These are phyloP conservation scores for Athalia circularis DNA, from an alignment of 2,888 invertebrate species.

Conservation along the genomic window DNA sequence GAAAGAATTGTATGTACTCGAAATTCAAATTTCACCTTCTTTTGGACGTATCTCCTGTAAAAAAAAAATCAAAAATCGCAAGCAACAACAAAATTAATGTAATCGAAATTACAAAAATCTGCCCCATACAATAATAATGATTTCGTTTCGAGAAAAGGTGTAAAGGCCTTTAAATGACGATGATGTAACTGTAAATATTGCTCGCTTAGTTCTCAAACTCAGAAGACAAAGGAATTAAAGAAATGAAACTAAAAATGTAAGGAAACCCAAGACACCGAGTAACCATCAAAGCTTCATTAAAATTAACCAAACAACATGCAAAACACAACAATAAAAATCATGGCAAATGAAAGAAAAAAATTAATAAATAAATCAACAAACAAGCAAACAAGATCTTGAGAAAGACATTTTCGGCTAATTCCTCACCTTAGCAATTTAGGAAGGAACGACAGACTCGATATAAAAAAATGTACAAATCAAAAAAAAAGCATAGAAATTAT, in stretches of 20 bases:
- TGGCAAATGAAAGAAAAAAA: neutral
- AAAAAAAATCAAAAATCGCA: conserved; percentile 8
- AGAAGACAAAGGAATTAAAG: conserved; percentile 21
- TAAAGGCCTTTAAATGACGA: neutral
- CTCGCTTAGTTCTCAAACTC: conserved; percentile 37
- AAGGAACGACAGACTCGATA: conserved; percentile 27
- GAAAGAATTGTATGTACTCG: neutral
- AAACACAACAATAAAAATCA: neutral
- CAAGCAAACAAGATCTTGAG: conserved; percentile 25
- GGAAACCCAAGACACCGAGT: conserved; percentile 11
- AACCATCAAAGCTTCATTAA: conserved; percentile 25
- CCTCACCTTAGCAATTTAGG: conserved; percentile 40
- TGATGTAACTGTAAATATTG: neutral
- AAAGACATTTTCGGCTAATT: conserved; percentile 24
- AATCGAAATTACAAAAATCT: conserved; percentile 26
- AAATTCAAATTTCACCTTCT: conserved; percentile 35
- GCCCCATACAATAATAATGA: conserved; percentile 22
- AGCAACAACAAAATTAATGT: conserved; percentile 14
- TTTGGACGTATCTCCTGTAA: conserved; percentile 19
- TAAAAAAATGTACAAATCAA: conserved; percentile 43
- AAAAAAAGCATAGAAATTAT: conserved; percentile 64
- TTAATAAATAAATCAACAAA: conserved; percentile 10
- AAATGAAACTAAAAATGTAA: neutral
- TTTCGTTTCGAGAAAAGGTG: conserved; percentile 20
- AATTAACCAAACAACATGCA: neutral